Conservation (phyloP, 2,797 vertebrate species). For the Rhyacichthys aspro region DNA sequence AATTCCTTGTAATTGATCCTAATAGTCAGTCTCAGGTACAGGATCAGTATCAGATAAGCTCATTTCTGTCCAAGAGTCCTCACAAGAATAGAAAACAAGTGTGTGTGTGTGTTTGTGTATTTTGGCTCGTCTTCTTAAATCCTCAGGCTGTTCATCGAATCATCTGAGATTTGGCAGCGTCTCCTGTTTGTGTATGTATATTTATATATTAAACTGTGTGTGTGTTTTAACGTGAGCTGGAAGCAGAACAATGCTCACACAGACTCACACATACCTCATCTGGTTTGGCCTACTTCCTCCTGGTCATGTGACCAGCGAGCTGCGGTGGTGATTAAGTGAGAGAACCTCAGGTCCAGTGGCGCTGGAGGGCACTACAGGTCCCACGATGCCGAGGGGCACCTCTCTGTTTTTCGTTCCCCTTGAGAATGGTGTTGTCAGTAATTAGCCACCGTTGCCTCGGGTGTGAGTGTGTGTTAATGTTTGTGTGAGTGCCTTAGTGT, state of each 20-base stretch:
- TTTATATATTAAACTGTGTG: slow-evolving; percentile 46
- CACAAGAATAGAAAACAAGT: slow-evolving; percentile 4
- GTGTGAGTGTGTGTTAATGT: slow-evolving; percentile 24
- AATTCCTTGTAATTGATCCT: background rate
- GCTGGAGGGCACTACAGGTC: slow-evolving; percentile 62
- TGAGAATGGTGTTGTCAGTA: slow-evolving; percentile 58
- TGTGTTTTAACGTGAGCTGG: slow-evolving; percentile 18
- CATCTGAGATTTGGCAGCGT: slow-evolving; percentile 60
- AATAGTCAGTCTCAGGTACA: background rate
- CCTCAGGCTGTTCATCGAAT: slow-evolving; percentile 62
- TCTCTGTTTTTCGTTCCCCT: slow-evolving; percentile 44
- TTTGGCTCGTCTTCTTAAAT: slow-evolving; percentile 56
- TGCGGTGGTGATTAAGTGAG: slow-evolving; percentile 65
- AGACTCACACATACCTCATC: slow-evolving; percentile 18
- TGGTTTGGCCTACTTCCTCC: slow-evolving; percentile 72
- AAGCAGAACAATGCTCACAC: slow-evolving; percentile 30
- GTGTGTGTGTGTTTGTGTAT: slow-evolving; percentile 27
- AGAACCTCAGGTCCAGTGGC: slow-evolving; percentile 56
- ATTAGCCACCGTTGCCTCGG: slow-evolving; percentile 62
- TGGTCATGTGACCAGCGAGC: slow-evolving; percentile 61
- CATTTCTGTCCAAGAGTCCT: background rate
- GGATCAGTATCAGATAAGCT: background rate
- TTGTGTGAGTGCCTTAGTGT: no score
- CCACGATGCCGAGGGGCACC: slow-evolving; percentile 52
- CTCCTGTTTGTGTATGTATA: slow-evolving; percentile 46